phyloP scores from a whole-genome alignment of 2,113 vertebrate genomes.

The Orientallactaga bullata region DNA sequence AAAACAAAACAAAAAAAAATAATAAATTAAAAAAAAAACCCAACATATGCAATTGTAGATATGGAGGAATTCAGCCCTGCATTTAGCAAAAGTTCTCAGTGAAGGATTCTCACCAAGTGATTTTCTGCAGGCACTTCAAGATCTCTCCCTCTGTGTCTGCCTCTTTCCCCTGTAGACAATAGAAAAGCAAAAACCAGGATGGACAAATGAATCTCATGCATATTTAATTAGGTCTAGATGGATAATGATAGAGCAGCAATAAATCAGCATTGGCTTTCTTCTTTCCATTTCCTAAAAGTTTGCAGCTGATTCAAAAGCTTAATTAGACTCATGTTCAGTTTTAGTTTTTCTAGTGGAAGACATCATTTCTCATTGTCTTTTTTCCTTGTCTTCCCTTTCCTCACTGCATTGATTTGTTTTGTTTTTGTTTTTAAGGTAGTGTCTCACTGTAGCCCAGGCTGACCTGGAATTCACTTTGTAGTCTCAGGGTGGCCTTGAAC shows the following conservation, averaged over 20 bases:
- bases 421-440: neutral
- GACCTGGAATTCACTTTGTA: too few relatives aligned
- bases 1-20: too few relatives aligned
- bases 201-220: neutral
- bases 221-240: slow-evolving; percentile 32
- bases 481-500: neutral
- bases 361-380: neutral
- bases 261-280: neutral
- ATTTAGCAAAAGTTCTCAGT: neutral
- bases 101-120: slow-evolving; percentile 22
- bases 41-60: too few relatives aligned
- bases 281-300: neutral
- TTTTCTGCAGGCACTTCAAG: neutral
- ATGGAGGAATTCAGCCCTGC: neutral
- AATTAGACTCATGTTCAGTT: neutral
- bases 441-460: neutral
- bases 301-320: neutral
- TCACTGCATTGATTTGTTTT: neutral
- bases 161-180: neutral
- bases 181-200: neutral
- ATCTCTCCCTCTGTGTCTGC: neutral
- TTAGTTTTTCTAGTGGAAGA: neutral
- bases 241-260: neutral
- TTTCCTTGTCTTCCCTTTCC: too few relatives aligned
- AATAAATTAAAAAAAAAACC: too few relatives aligned